Evolutionary conservation across 1,140 invertebrate genomes (phyloP), one percentile per base, ranked within the genome.

Genomic region (Grapholita molesta): DNA sequence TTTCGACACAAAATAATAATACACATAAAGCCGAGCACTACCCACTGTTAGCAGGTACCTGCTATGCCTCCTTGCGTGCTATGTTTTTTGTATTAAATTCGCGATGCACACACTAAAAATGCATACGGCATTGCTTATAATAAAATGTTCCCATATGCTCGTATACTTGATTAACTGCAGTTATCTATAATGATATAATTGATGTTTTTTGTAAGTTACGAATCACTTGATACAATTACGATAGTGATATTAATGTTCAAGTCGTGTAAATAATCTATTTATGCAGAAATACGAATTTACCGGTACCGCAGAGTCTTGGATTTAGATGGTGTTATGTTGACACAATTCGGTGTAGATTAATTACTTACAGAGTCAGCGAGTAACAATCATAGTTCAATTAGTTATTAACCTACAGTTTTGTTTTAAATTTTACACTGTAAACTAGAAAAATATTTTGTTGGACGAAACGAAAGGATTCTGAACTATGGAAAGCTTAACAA

Each of bases 21-120:
- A 80, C 77, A 83, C 79, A 72, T 71, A 68, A 79, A 81, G 78
- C 81, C 70, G 71, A 70, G n/a, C 24, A 61, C 80, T 74, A 70
- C 65, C 73, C 66, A 71, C 70, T 71, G 70, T 67, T 69, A 68
- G 70, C 71, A 69, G 55, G 25, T 61, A 61, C 55, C 55, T 61
- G 55, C 25, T 18, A 48, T 48, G 42, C 42, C 42, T 48, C 18
- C 18, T 48, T 48, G 42, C 42, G 42, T 48, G 42, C 42, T 7
- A 48, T 48, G 9, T 48, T 18, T 48, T 21, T 48, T 48, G 42
- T 48, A 21, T 48, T 48, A 48, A 21, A 21, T 48, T 48, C 21
- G 42, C 18, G 42, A 48, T 21, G 9, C 42, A n/a, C 8, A 1
- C 21, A n/a, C 9, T 8, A 48, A 5, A 21, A 48, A 18, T 48